A percentile compares a stretch with the other conserved stretches of the same genome.
phyloP scores from a whole-genome alignment of 1,140 invertebrate genomes.

The Drosophila sp. region DNA sequence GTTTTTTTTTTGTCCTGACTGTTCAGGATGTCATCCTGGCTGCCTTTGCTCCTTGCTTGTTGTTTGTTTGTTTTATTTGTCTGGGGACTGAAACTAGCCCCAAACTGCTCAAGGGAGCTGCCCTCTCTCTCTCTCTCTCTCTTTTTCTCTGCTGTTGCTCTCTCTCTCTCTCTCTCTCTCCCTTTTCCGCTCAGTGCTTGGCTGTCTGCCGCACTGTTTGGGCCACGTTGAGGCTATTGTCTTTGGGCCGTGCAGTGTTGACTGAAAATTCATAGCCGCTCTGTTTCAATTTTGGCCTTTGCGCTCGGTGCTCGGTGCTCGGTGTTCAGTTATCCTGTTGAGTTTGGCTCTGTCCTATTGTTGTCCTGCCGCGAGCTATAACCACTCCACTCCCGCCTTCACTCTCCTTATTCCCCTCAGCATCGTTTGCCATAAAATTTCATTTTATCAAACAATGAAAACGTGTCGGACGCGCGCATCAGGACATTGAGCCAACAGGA shows the following conservation, averaged over 20 bases:
- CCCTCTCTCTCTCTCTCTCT: neutral
- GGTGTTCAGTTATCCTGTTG: constrained; percentile 23
- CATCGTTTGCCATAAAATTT: constrained; percentile 73
- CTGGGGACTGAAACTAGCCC: constrained; percentile 77
- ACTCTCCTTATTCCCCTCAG: neutral
- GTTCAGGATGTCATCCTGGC: neutral
- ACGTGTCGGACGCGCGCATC: constrained; percentile 56
- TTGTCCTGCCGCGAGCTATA: constrained; percentile 17
- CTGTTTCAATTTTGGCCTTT: constrained; percentile 77
- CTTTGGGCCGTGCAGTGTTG: constrained; percentile 46
- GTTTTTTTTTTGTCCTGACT: neutral
- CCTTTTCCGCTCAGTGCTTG: neutral
- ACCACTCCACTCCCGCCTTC: neutral
- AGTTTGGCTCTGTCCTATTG: constrained; percentile 3
- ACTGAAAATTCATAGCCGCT: constrained; percentile 79
- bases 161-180: neutral
- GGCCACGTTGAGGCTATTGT: constrained; percentile 69
- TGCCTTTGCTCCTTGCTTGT: constrained; percentile 30
- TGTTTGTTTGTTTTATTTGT: constrained; percentile 66
- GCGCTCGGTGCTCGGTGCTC: no score
- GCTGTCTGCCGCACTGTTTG: constrained; percentile 1
- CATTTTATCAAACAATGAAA: constrained; percentile 81
- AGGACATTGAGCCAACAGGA: neutral
- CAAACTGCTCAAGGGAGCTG: constrained; percentile 48
- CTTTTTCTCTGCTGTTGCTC: no score